A percentile compares a stretch with the other conserved stretches of the same genome.
Evolutionary conservation across 2,797 vertebrate genomes (phyloP).

Genomic region (Gymnopithys bicolor): DNA sequence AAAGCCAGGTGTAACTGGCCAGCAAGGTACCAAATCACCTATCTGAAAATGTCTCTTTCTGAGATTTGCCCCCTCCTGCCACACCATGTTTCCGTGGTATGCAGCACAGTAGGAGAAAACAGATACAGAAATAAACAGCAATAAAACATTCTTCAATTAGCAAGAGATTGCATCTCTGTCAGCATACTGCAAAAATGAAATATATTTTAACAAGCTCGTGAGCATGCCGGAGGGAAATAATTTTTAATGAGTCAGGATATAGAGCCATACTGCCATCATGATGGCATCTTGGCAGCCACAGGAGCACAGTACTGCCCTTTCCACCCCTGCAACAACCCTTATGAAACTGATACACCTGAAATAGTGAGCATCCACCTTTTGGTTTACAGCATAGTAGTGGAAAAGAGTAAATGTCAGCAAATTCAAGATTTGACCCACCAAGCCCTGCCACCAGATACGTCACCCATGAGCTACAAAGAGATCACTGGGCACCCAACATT

Average conservation of each 20-base stretch:
- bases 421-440: not conserved
- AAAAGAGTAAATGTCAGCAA: not conserved
- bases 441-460: not conserved
- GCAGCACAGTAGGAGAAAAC: not conserved
- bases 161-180: not conserved
- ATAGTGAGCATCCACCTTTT: rapidly evolving
- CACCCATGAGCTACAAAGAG: not conserved
- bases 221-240: not conserved
- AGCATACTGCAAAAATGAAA: not conserved
- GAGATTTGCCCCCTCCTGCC: not conserved
- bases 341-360: not conserved
- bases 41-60: not conserved
- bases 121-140: not conserved
- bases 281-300: rapidly evolving
- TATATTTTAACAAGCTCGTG: not conserved
- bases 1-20: not conserved
- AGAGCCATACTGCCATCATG: not conserved
- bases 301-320: not conserved
- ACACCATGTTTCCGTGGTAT: not conserved
- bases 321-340: not conserved
- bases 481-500: not conserved
- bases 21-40: not conserved
- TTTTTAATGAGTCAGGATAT: not conserved
- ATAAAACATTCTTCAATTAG: not conserved
- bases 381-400: not conserved